Percentiles rank a stretch among this genome's conserved stretches.
These are phyloP conservation scores for Cephus pulcher DNA, from an alignment of 2,888 invertebrate species.

Conservation along the genomic window DNA sequence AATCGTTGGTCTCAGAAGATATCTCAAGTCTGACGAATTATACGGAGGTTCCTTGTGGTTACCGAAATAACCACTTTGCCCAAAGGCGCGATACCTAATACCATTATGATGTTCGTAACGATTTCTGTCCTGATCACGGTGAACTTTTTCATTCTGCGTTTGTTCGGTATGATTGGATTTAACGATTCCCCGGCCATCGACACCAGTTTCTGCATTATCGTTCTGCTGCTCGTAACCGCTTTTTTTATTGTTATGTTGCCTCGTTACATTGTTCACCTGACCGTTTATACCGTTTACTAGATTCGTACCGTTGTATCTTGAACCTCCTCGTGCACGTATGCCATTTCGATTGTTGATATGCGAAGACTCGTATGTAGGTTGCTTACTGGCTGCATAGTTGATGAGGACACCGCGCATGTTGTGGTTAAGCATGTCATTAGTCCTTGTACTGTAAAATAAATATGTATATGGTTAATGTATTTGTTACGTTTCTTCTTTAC, in stretches of 20 bases:
- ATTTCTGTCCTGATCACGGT: neutral
- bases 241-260: neutral
- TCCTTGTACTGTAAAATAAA: conserved; percentile 57
- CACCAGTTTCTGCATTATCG: neutral
- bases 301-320: neutral
- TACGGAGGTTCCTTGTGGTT: conserved; percentile 22
- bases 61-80: conserved; percentile 6
- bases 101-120: neutral
- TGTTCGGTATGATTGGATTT: neutral
- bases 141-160: neutral
- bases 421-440: conserved; percentile 54
- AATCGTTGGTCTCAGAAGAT: conserved; percentile 48
- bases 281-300: neutral
- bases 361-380: conserved; percentile 42
- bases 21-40: conserved; percentile 46
- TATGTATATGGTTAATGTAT: neutral
- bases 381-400: conserved; percentile 29
- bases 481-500: neutral
- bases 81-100: neutral
- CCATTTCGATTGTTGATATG: conserved; percentile 58
- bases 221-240: neutral
- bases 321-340: conserved; percentile 40
- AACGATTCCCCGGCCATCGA: conserved; percentile 19
- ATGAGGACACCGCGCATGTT: conserved; percentile 38
- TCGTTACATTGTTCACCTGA: neutral